Conservation (phyloP, 2,797 vertebrate species). For the Brotula barbata region DNA sequence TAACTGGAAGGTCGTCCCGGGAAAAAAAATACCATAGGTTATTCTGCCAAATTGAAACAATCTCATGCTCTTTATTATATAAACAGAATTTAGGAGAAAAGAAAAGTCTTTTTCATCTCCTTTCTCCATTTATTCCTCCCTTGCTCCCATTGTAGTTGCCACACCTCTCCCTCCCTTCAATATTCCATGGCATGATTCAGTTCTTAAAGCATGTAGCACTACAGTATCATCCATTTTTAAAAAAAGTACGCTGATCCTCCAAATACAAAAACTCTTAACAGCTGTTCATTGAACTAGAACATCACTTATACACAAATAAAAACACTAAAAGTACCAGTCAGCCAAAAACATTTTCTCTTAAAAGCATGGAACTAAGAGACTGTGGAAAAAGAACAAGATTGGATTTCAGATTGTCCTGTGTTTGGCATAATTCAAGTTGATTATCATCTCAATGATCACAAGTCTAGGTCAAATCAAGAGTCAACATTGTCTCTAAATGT, state of each 20-base stretch:
- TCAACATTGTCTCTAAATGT: constrained; percentile 29
- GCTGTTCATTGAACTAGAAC: constrained; percentile 19
- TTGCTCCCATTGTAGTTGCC: constrained; percentile 19
- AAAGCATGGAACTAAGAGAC: constrained; percentile 29
- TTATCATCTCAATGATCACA: constrained; percentile 70
- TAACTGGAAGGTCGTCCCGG: constrained; percentile 34
- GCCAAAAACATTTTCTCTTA: constrained; percentile 21
- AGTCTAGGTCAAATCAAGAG: constrained; percentile 69
- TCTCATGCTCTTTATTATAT: constrained; percentile 53
- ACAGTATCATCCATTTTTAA: constrained; percentile 32
- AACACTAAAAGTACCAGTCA: constrained; percentile 25
- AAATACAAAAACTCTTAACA: constrained; percentile 26
- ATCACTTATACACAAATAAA: constrained; percentile 24
- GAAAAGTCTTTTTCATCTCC: neutral
- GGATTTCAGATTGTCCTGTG: constrained; percentile 64
- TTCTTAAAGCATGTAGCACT: constrained; percentile 21
- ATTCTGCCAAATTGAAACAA: constrained; percentile 51
- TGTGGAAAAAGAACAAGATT: constrained; percentile 29
- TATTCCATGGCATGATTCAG: constrained; percentile 10
- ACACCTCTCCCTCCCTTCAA: neutral
- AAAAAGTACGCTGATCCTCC: constrained; percentile 35
- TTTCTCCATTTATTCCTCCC: constrained; percentile 4
- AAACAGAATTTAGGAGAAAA: constrained; percentile 38
- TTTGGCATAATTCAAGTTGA: constrained; percentile 37
- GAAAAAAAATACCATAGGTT: constrained; percentile 48